Percentiles rank a stretch among this genome's conserved stretches.
Conservation (phyloP, 2,888 invertebrate genomes). For the Andrena chrysosceles region DNA sequence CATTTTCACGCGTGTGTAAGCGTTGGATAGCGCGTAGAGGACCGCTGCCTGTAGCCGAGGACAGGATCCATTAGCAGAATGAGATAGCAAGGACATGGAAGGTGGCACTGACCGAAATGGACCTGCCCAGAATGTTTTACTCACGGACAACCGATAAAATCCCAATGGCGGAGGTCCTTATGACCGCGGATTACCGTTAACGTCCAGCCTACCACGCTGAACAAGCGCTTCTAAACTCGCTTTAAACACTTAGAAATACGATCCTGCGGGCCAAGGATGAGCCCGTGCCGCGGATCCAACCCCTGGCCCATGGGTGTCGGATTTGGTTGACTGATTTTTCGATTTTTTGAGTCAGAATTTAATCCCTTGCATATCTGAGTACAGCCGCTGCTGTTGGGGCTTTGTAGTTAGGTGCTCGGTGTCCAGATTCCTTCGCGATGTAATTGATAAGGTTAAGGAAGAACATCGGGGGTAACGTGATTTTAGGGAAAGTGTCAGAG, state of each 20-base stretch:
- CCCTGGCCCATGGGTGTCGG: background rate
- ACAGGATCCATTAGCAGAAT: constrained; percentile 74
- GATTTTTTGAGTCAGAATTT: background rate
- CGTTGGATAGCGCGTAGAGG: constrained; percentile 15
- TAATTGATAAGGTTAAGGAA: background rate
- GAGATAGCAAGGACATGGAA: constrained; percentile 73
- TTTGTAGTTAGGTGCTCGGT: background rate
- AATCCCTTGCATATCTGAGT: background rate
- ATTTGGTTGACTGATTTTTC: background rate
- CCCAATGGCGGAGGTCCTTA: constrained; percentile 63
- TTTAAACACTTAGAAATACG: constrained; percentile 68
- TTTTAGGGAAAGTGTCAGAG: background rate
- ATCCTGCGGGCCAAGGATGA: constrained; percentile 62
- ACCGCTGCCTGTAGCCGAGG: constrained; percentile 7
- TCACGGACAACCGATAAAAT: constrained; percentile 60
- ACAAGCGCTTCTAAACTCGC: constrained; percentile 55
- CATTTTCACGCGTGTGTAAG: constrained; percentile 21
- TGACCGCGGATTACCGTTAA: constrained; percentile 68
- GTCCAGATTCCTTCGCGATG: background rate
- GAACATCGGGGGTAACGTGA: background rate
- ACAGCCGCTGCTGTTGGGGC: background rate
- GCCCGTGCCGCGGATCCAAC: constrained; percentile 10
- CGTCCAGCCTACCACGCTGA: constrained; percentile 34
- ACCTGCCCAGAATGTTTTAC: constrained; percentile 62
- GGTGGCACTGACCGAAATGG: constrained; percentile 70